phyloP scores from a whole-genome alignment of 2,888 invertebrate species.

The Gnatocerus cornutus region DNA sequence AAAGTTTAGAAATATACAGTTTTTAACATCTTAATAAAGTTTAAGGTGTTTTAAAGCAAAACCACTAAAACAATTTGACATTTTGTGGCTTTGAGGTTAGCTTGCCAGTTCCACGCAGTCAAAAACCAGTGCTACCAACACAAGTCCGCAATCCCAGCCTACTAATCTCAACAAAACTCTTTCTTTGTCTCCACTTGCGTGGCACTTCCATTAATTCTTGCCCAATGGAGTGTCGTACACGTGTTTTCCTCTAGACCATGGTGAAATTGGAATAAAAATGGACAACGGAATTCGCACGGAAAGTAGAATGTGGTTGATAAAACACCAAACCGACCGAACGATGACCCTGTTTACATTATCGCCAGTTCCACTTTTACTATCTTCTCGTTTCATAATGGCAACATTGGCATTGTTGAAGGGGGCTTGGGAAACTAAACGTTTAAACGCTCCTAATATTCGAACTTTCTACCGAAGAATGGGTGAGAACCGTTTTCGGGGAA shows the following conservation, averaged over 20 bases:
- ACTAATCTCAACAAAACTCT: too few relatives aligned
- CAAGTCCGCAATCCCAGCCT: too few relatives aligned
- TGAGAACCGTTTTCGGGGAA: too few relatives aligned
- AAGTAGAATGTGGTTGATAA: slow-evolving; percentile 43
- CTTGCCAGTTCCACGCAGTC: too few relatives aligned
- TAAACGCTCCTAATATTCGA: neutral
- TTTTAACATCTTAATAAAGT: too few relatives aligned
- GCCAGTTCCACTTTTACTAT: slow-evolving; percentile 36
- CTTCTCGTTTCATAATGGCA: slow-evolving; percentile 20
- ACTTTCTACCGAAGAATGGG: too few relatives aligned
- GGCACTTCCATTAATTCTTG: slow-evolving; percentile 26
- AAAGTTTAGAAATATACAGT: too few relatives aligned
- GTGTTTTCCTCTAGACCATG: slow-evolving; percentile 11
- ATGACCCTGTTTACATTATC: slow-evolving; percentile 42
- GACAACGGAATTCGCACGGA: slow-evolving; percentile 20
- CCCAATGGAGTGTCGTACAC: slow-evolving; percentile 22
- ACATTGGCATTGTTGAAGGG: slow-evolving; percentile 36
- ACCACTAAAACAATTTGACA: too few relatives aligned
- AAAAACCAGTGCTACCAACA: too few relatives aligned
- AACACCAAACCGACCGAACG: slow-evolving; percentile 23
- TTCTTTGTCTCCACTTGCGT: slow-evolving; percentile 1
- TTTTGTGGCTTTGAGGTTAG: too few relatives aligned
- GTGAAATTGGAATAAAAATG: slow-evolving; percentile 34
- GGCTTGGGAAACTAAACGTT: slow-evolving; percentile 1
- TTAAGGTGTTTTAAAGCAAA: too few relatives aligned